Base-by-base conservation (phyloP, 2,888 invertebrate genomes). In the Platypus cylindrus region DNA sequence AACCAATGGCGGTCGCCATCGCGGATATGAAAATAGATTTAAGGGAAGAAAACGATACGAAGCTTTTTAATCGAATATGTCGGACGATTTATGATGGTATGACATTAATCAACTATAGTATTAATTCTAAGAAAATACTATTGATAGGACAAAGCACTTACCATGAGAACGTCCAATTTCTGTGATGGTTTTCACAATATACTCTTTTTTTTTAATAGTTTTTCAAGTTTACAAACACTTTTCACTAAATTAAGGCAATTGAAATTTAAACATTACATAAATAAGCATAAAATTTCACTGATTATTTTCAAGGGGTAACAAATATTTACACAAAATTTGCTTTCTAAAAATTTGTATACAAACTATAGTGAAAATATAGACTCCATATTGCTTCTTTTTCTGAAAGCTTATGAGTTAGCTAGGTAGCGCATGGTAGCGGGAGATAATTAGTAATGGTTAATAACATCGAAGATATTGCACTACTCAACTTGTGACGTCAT, bases 321-420 rank as follows among this genome's bases (percentile, higher is more conserved):
- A 46, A 41, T 53, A 52, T 50, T 48, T 51, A 52, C 50, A 52
- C 44, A 36, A n/a, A 45, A 50, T 51, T 55, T 52, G 50, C 47
- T 53, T 54, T 53, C 53, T 56, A 56, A 55, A 55, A 55, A 52
- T 54, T 56, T 55, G 57, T 58, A 56, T 59, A 58, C 56, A 55
- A 59, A 60, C 58, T 57, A 57, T 59, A 58, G 59, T 56, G 55
- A 53, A 57, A 59, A 56, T 54, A 54, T 56, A 52, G 58, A 58
- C 61, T 60, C 63, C 63, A 63, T 63, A 59, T 62, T 63, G 58
- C 59, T 59, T 60, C n/a, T n/a, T n/a, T 60, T 62, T 43, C 34
- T 37, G 25, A 20, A 59, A 58, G 60, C 60, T 61, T 62, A 51
- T 53, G 51, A 54, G 56, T 47, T 13, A 9, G 26, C 18, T n/a